Evolutionary conservation across 2,888 invertebrate species (phyloP), one percentile per base, ranked within the genome.

Genomic region (Pseudanteris insignis): DNA sequence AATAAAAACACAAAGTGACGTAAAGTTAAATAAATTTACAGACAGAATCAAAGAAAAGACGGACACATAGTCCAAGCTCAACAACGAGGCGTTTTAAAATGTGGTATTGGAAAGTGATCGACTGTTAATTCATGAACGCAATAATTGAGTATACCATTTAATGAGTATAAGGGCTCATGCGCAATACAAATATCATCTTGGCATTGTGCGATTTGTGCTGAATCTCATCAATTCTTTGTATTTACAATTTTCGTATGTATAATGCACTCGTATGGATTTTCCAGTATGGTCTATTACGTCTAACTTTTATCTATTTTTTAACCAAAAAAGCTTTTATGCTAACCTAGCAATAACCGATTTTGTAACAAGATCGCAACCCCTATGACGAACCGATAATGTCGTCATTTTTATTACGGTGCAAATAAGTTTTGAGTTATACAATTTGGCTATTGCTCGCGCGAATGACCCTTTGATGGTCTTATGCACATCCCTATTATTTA

Each of bases 401-500:
- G 26, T 59, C 34, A 51, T 51, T 51, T 18, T 21, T 64, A 44
- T 58, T 28, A 32, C 21, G 37, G 48, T 8, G 18, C 28, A 44
- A 50, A 38, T 34, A 44, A 58, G 32, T 43, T 43, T 9, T 13
- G 28, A 8, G 29, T 32, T 41, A 30, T 24, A 18, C 37, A 25
- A 36, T 78, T 78, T 77, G 74, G 75, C 76, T 75, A 74, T 73
- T 72, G 72, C 63, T 67, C 47, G 58, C 57, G 53, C 46, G 37
- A 25, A 63, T 34, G 18, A 53, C 51, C 54, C 33, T 53, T 60
- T 18, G 21, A 62, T 41, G 37, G 44, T 24, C 26, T 41, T 40
- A 51, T 60, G 57, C 44, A 64, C 61, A 33, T 33, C 32, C 33
- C 59, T 63, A 38, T 32, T 29, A 8, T 51, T 41, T 18, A 18